These are phyloP conservation scores for Trissolcus brochymenae DNA, from an alignment of 2,888 invertebrate species.

Conservation along the genomic window DNA sequence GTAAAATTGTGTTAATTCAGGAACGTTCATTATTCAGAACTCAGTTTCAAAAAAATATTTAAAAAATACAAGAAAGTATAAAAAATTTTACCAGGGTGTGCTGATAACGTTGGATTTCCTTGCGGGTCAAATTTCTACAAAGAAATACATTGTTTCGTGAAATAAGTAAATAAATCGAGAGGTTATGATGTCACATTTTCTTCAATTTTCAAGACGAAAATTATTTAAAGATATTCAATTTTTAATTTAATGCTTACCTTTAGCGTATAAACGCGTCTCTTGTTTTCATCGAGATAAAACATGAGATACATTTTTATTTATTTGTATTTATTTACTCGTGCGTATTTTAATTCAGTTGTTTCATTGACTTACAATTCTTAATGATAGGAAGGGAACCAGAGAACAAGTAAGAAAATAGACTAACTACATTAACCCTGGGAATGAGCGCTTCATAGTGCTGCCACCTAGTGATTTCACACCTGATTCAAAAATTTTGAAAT, in stretches of 20 bases:
- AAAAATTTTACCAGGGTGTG: conserved; percentile 85
- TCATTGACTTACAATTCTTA: too few species aligned
- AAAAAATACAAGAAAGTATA: neutral
- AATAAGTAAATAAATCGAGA: neutral
- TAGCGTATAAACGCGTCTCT: conserved; percentile 90
- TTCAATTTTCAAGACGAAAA: neutral
- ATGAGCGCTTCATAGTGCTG: too few species aligned
- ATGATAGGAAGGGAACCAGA: too few species aligned
- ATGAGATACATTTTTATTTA: conserved; percentile 83
- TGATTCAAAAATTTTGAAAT: too few species aligned
- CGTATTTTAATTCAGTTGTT: too few species aligned
- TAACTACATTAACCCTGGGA: too few species aligned
- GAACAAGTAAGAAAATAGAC: too few species aligned
- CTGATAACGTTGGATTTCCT: conserved; percentile 90
- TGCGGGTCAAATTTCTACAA: conserved; percentile 87
- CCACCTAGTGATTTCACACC: too few species aligned
- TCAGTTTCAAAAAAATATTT: too few species aligned
- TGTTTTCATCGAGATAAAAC: conserved; percentile 86
- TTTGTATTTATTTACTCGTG: neutral
- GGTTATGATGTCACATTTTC: neutral
- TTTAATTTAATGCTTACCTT: conserved; percentile 79
- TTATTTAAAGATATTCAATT: neutral
- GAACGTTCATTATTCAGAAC: neutral
- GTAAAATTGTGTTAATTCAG: neutral
- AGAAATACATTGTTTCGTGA: conserved; percentile 43